These are phyloP conservation scores for Drosophila yooni DNA, from an alignment of 2,888 invertebrate genomes.

Conservation along the genomic window DNA sequence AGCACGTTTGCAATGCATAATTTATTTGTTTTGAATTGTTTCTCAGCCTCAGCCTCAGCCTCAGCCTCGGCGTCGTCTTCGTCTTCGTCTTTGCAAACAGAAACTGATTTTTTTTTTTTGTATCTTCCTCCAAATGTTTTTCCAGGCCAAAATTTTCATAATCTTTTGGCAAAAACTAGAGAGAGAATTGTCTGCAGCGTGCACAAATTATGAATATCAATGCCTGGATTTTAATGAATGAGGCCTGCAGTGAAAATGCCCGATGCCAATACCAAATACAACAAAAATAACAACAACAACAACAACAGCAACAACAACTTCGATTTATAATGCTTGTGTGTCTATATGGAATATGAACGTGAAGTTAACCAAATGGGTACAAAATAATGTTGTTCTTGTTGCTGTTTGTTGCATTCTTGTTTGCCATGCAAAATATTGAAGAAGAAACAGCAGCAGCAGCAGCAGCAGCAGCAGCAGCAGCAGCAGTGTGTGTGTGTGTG, in stretches of 20 bases:
- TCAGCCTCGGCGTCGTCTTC: neutral
- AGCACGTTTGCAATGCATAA: conserved; percentile 81
- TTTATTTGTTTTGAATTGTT: conserved; percentile 68
- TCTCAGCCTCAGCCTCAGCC: neutral
- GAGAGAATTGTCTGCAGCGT: conserved; percentile 65
- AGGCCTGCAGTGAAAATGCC: conserved; percentile 38
- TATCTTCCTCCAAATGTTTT: conserved; percentile 25
- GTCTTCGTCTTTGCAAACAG: conserved; percentile 22
- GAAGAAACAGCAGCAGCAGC: neutral
- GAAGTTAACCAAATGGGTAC: conserved; percentile 33
- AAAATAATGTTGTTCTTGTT: conserved; percentile 8
- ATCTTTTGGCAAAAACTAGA: conserved; percentile 77
- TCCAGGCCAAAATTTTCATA: conserved; percentile 83
- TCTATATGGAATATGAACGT: conserved; percentile 37
- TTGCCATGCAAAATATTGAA: conserved; percentile 2
- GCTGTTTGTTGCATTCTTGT: conserved; percentile 3
- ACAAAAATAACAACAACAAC: conserved; percentile 6
- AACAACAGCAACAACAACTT: conserved; percentile 14
- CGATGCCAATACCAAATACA: conserved; percentile 22
- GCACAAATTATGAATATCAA: conserved; percentile 67
- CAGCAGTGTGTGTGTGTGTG: neutral
- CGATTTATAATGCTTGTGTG: conserved; percentile 33
- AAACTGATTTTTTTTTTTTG: conserved; percentile 49
- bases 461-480: neutral
- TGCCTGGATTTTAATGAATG: conserved; percentile 56